Evolutionary conservation across 2,888 invertebrate genomes (phyloP).

Genomic region (Dyspetes luteomarginatus): DNA sequence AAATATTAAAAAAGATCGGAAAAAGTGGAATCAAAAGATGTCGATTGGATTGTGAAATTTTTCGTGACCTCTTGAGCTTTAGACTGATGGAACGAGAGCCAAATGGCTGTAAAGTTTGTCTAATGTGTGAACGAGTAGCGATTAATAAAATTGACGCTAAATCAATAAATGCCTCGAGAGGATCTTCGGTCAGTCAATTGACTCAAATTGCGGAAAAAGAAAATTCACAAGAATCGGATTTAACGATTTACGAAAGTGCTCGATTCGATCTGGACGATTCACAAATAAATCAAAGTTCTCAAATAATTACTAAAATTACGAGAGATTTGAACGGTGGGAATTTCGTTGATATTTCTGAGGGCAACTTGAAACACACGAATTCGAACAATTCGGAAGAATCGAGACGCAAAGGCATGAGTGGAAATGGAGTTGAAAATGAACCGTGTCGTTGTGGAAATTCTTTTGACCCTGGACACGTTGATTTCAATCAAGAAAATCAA

Average conservation of each 20-base stretch:
- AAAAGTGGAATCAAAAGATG: slow-evolving; percentile 62
- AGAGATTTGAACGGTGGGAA: background rate
- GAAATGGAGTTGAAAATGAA: background rate
- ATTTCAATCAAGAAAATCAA: background rate
- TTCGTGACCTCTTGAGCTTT: slow-evolving; percentile 68
- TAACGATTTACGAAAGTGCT: slow-evolving; percentile 23
- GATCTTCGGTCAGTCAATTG: slow-evolving; percentile 10
- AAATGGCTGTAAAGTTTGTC: slow-evolving; percentile 56
- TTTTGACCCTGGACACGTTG: background rate
- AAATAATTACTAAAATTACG: background rate
- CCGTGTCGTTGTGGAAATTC: slow-evolving; percentile 4
- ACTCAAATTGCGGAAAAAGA: slow-evolving; percentile 11
- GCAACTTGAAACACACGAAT: background rate
- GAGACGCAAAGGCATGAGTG: background rate
- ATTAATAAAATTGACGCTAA: slow-evolving; percentile 61
- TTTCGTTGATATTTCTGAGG: background rate
- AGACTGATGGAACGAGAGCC: slow-evolving; percentile 63
- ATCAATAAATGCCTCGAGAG: slow-evolving; percentile 8
- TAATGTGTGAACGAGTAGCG: slow-evolving; percentile 69
- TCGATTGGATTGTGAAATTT: slow-evolving; percentile 70
- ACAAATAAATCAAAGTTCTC: background rate
- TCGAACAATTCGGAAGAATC: background rate
- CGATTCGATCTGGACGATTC: background rate
- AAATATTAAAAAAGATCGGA: slow-evolving; percentile 60
- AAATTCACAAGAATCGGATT: slow-evolving; percentile 11